Base-by-base conservation (phyloP, 2,113 vertebrate genomes). In the Clarias gariepinus region DNA sequence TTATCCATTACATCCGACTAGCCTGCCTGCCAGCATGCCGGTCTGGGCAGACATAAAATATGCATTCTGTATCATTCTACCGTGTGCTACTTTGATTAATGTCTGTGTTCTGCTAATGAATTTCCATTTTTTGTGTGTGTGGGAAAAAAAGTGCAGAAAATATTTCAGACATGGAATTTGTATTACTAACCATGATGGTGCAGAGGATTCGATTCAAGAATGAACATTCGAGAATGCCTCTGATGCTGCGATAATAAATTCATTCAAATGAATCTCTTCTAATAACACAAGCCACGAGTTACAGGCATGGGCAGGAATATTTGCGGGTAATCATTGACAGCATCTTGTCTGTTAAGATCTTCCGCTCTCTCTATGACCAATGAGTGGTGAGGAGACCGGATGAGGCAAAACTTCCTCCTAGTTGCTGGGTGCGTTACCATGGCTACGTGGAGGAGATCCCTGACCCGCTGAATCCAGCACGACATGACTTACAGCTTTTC, bases 351-450 rank as follows among this genome's bases (percentile, higher is more conserved):
- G 83, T 76, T 73, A 36, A 47, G n/a, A 76, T 86, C 83, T 76
- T 66, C 77, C 82, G 55, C 69, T 76, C 28, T 7, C 28, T 25
- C 74, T 68, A 53, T 69, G 33, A 74, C 90, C 88, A 89, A 89
- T 90, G 86, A 89, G 90, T 74, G 80, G 36, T 64, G 63, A 88
- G 87, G 76, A 87, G 58, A 78, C 89, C 84, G 90, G 83, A 91
- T 85, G 90, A 89, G 88, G 82, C 83, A 88, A 89, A 90, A 89
- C 92, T 92, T 90, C 90, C 85, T 93, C 91, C 90, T 69, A 92
- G 91, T 93, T 93, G 91, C 89, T 71, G 91, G 90, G 87, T 86
- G 83, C 79, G 93, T 95, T 94, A 89, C 94, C 82, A 93, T 94
- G 93, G 89, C 87, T 87, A 95, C 94, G 83, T 66, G 66, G 88